These are phyloP conservation scores for Pseudorhiza aurosa DNA, from an alignment of 30 jellyfish, hydroid and myxozoan species.

Conservation along the genomic window DNA sequence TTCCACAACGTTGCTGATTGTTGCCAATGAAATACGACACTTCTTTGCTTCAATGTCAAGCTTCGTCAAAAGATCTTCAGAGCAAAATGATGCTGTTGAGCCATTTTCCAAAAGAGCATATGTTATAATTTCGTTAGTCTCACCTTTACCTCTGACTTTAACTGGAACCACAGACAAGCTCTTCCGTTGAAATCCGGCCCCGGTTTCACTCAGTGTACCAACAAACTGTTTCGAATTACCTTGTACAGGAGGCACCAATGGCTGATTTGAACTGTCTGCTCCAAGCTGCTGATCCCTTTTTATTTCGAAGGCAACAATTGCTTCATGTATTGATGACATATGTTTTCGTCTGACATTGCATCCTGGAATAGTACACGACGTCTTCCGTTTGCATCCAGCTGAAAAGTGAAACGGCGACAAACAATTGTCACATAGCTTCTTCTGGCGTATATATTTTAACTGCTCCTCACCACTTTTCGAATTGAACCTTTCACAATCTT, in stretches of 20 bases:
- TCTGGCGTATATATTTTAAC: conserved; percentile 21
- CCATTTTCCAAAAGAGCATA: conserved; percentile 64
- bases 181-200: conserved; percentile 49
- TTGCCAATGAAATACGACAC: conserved; percentile 46
- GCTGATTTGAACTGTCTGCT: conserved; percentile 15
- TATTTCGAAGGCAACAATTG: conserved; percentile 43
- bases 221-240: conserved; percentile 16
- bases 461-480: conserved; percentile 18
- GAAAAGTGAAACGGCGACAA: conserved; percentile 27
- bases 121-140: conserved; percentile 6
- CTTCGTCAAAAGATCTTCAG: conserved; percentile 47
- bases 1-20: conserved; percentile 41
- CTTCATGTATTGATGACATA: conserved; percentile 21
- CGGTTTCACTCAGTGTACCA: conserved; percentile 37
- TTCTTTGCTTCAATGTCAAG: conserved; percentile 41
- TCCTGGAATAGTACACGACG: conserved; percentile 34
- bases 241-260: not conserved
- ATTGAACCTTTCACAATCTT: conserved; percentile 24
- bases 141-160: conserved; percentile 10
- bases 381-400: conserved; percentile 49
- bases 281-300: conserved; percentile 36
- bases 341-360: conserved; percentile 41
- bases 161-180: conserved; percentile 31
- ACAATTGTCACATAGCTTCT: conserved; percentile 59
- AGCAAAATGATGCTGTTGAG: conserved; percentile 57